phyloP scores from a whole-genome alignment of 1,140 invertebrate genomes.

The Dendrolimus punctatus region DNA sequence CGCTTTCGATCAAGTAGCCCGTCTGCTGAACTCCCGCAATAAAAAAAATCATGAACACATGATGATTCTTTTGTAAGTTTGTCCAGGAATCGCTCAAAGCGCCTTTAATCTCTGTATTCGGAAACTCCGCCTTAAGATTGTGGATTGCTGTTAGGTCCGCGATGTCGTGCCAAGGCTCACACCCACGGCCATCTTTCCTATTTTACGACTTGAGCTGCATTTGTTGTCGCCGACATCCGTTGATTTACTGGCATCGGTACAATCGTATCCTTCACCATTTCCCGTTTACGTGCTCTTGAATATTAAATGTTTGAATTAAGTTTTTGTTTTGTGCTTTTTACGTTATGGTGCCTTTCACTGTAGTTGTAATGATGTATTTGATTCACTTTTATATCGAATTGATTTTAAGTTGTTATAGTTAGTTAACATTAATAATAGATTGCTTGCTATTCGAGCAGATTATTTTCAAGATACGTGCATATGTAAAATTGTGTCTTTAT shows the following conservation, averaged over 20 bases:
- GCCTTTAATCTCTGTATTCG: too few species aligned
- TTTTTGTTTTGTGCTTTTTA: background rate
- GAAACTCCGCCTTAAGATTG: too few species aligned
- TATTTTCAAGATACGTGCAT: too few species aligned
- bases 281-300: conserved; percentile 26
- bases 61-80: too few species aligned
- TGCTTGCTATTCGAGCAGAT: too few species aligned
- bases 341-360: background rate
- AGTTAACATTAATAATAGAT: too few species aligned
- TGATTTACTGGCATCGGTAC: conserved; percentile 28
- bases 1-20: too few species aligned
- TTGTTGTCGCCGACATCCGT: conserved; percentile 47
- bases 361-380: background rate
- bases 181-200: conserved; percentile 15
- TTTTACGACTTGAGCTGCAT: conserved; percentile 22
- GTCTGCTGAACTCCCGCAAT: too few species aligned
- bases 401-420: too few species aligned
- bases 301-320: conserved; percentile 9
- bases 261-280: conserved; percentile 26
- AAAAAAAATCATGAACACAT: too few species aligned
- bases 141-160: background rate
- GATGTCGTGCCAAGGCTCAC: conserved; percentile 22
- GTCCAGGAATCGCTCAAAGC: too few species aligned
- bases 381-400: background rate
- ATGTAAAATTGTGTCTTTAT: too few species aligned